phyloP scores from a whole-genome alignment of 2,888 invertebrate species.

The Pterostichus niger region DNA sequence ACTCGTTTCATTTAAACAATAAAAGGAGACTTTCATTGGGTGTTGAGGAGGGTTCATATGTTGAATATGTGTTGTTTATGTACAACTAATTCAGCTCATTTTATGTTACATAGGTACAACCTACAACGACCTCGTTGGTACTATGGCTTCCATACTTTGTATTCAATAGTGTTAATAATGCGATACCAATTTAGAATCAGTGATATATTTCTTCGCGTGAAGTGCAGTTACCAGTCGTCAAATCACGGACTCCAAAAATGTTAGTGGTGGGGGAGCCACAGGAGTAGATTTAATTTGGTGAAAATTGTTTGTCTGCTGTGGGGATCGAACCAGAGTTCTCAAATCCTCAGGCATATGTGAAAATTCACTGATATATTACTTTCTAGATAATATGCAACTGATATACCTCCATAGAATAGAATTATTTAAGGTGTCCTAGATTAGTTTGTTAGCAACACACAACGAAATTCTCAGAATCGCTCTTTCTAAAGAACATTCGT shows the following conservation, averaged over 20 bases:
- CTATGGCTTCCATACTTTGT: not conserved
- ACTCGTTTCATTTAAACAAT: conserved; percentile 57
- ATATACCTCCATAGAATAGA: too few species aligned
- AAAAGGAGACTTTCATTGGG: conserved; percentile 62
- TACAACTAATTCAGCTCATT: conserved; percentile 36
- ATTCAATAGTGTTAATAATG: not conserved
- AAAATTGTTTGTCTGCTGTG: conserved; percentile 41
- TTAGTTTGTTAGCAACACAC: too few species aligned
- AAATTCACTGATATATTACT: conserved; percentile 3
- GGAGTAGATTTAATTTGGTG: too few species aligned
- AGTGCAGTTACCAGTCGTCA: too few species aligned
- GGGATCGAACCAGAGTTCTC: too few species aligned
- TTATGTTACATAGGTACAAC: conserved; percentile 35
- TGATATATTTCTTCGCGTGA: too few species aligned
- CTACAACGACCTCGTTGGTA: not conserved
- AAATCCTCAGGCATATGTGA: not conserved
- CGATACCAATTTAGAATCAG: conserved; percentile 1
- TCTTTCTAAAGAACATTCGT: not conserved
- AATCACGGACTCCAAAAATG: not conserved
- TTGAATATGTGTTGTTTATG: conserved; percentile 43
- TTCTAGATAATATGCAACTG: not conserved
- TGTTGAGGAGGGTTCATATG: conserved; percentile 53
- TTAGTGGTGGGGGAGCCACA: too few species aligned
- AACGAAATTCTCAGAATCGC: too few species aligned
- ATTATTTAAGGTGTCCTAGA: not conserved